Evolutionary conservation across 2,888 invertebrate species (phyloP).

Genomic region (Saturnia japonica): DNA sequence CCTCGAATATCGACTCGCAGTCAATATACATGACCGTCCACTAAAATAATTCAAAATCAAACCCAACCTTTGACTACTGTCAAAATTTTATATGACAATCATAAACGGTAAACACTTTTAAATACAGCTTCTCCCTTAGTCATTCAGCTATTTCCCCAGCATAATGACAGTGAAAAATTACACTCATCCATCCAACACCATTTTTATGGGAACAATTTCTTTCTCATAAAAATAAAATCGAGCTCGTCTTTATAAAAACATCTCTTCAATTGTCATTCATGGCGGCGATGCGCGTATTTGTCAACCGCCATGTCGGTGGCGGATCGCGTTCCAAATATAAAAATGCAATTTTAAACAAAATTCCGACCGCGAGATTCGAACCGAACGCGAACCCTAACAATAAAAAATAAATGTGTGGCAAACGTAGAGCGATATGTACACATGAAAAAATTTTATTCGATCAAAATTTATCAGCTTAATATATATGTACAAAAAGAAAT

Average conservation of each 20-base stretch:
- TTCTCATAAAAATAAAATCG: slow-evolving; percentile 79
- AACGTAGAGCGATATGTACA: slow-evolving; percentile 47
- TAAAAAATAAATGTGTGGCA: slow-evolving; percentile 72
- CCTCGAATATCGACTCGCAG: slow-evolving; percentile 54
- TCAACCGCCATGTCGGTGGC: slow-evolving; percentile 73
- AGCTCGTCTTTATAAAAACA: slow-evolving; percentile 78
- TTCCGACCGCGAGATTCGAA: slow-evolving; percentile 62
- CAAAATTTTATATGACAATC: slow-evolving; percentile 4
- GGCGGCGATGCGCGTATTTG: slow-evolving; percentile 78
- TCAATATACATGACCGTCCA: slow-evolving; percentile 38
- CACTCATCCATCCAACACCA: slow-evolving; percentile 78
- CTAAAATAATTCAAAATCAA: slow-evolving; percentile 29
- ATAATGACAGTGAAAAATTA: slow-evolving; percentile 77
- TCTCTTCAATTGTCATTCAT: slow-evolving; percentile 82
- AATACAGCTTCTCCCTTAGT: slow-evolving; percentile 43
- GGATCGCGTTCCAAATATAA: slow-evolving; percentile 80
- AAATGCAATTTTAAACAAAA: slow-evolving; percentile 82
- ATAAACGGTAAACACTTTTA: slow-evolving; percentile 17
- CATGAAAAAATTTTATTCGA: slow-evolving; percentile 48
- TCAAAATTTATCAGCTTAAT: slow-evolving; percentile 33
- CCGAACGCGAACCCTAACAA: slow-evolving; percentile 74
- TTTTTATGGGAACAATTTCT: slow-evolving; percentile 80
- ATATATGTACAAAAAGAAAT: background rate
- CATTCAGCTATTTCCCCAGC: slow-evolving; percentile 68
- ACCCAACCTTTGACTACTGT: slow-evolving; percentile 19